Percentiles rank a stretch among this genome's conserved stretches.
These are phyloP conservation scores for Elaphurus davidianus DNA, from an alignment of 2,113 vertebrate genomes.

Conservation along the genomic window DNA sequence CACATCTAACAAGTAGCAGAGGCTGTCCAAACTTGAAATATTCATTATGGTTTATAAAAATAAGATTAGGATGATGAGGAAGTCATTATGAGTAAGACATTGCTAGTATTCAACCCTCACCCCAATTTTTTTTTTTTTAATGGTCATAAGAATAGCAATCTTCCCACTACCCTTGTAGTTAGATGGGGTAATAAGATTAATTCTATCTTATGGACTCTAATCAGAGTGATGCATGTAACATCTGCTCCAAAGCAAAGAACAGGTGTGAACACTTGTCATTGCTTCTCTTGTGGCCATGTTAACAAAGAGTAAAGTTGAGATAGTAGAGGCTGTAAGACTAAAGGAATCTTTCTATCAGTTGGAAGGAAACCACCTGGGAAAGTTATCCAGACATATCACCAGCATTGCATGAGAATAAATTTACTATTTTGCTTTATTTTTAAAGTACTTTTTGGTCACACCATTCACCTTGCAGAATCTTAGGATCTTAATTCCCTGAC, in stretches of 20 bases:
- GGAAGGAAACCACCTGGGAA: not conserved
- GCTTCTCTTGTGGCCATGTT: rapidly evolving
- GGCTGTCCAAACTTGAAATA: not conserved
- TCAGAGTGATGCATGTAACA: not conserved
- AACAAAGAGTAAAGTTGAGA: not conserved
- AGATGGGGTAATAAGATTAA: not conserved
- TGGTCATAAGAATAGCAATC: not conserved
- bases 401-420: not conserved
- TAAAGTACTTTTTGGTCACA: not conserved
- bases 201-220: not conserved
- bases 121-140: not conserved
- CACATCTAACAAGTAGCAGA: not conserved
- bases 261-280: not conserved
- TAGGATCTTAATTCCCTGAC: not conserved
- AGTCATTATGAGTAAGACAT: not conserved
- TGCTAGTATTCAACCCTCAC: not conserved
- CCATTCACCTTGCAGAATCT: not conserved
- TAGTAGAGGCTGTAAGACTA: not conserved
- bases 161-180: not conserved
- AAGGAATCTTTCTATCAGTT: not conserved
- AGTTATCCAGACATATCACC: too few relatives aligned
- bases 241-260: not conserved
- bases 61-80: not conserved
- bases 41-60: not conserved
- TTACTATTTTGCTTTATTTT: not conserved